Conservation (phyloP, 1,140 invertebrate species). For the Neoseiulus cucumeris region DNA sequence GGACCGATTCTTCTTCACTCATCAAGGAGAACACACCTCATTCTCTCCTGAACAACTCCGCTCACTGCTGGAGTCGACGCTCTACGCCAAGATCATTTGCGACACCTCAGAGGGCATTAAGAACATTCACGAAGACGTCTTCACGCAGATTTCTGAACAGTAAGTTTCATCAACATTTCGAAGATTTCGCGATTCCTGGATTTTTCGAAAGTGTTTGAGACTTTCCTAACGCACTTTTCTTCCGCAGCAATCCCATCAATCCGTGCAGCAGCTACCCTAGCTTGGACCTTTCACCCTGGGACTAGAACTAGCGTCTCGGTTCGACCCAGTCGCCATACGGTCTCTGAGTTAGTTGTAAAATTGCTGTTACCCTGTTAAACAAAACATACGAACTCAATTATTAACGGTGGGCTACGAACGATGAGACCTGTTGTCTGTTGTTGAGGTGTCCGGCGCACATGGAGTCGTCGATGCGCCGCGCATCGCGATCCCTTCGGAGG, state of each 20-base stretch:
- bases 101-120: conserved; percentile 10
- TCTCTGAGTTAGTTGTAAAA: too few relatives aligned
- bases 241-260: conserved; percentile 7
- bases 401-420: too few relatives aligned
- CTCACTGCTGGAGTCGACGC: background rate
- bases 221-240: background rate
- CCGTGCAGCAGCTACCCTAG: conserved; percentile 9
- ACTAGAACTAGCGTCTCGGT: background rate
- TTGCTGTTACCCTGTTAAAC: too few relatives aligned
- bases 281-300: conserved; percentile 2
- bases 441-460: too few relatives aligned
- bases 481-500: too few relatives aligned
- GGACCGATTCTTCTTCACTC: conserved; percentile 54
- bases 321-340: too few relatives aligned
- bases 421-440: too few relatives aligned
- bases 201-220: background rate
- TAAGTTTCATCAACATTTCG: background rate
- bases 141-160: conserved; percentile 10
- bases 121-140: conserved; percentile 8
- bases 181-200: background rate
- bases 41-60: conserved; percentile 24
- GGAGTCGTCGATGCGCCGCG: too few relatives aligned
- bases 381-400: too few relatives aligned
- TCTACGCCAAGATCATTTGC: conserved; percentile 8
- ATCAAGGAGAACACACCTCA: conserved; percentile 31